Evolutionary conservation across 2,797 vertebrate genomes (phyloP).

Genomic region (Acipenser oxyrinchus): DNA sequence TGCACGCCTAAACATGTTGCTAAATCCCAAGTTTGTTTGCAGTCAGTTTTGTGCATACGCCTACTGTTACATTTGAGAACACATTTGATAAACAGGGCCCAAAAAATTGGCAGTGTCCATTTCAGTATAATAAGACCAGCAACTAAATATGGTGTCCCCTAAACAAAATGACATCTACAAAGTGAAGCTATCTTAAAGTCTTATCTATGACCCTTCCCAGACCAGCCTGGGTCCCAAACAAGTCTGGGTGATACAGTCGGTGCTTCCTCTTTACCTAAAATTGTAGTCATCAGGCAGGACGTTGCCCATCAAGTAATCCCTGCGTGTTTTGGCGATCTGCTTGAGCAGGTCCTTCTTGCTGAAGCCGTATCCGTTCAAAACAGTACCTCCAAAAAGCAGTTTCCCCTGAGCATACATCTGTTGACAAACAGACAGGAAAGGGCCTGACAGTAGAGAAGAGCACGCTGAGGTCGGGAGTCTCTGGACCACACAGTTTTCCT

Average conservation of each 20-base stretch:
- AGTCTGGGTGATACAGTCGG: no score
- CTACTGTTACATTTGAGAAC: no score
- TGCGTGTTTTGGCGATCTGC: constrained; percentile 25
- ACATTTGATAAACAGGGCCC: no score
- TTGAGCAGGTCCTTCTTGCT: constrained; percentile 39
- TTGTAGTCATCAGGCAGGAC: constrained; percentile 40
- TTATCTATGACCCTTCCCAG: not conserved
- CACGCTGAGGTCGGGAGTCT: not conserved
- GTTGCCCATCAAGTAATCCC: constrained; percentile 29
- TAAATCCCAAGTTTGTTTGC: no score
- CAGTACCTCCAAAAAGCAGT: constrained; percentile 30
- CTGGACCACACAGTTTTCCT: not conserved
- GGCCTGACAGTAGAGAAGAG: constrained; percentile 1
- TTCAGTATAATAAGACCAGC: no score
- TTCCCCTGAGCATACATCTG: constrained; percentile 38
- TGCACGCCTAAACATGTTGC: no score
- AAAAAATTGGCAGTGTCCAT: no score
- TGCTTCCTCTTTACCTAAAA: constrained; percentile 32
- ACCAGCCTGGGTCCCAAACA: not conserved
- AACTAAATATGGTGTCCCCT: no score
- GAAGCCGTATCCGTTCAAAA: constrained; percentile 35
- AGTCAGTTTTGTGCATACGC: no score
- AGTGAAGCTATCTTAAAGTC: no score
- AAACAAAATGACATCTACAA: no score
- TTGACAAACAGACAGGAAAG: constrained; percentile 22